A percentile compares a stretch with the other conserved stretches of the same genome.
Evolutionary conservation across 2,113 vertebrate genomes (phyloP).

Genomic region (Psittacula cyanocephala): DNA sequence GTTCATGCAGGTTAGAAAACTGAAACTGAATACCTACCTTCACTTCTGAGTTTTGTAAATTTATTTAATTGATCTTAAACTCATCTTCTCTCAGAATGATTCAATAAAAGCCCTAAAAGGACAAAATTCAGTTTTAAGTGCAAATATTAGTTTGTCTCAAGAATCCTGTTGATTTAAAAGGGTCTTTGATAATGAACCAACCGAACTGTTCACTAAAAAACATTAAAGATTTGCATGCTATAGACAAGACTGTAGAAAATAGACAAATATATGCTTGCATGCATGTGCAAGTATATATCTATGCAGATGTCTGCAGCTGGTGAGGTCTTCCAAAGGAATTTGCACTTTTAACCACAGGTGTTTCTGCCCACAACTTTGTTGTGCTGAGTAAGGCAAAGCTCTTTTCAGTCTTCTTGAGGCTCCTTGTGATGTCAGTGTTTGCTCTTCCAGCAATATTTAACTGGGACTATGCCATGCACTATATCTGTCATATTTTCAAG

Average conservation of each 20-base stretch:
- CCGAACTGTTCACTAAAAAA: neutral
- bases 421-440: rapidly evolving
- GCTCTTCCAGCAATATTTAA: neutral
- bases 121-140: neutral
- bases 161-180: neutral
- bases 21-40: neutral
- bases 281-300: neutral
- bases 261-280: neutral
- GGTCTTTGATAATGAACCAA: neutral
- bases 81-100: neutral
- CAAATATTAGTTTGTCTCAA: neutral
- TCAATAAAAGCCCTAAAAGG: neutral
- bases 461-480: rapidly evolving
- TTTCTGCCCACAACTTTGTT: neutral
- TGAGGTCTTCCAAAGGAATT: neutral
- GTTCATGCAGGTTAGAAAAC: constrained; percentile 13
- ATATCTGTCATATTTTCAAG: neutral
- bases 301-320: rapidly evolving
- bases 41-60: neutral
- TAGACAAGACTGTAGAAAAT: neutral
- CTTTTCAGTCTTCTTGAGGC: neutral
- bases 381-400: neutral
- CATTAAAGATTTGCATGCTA: neutral
- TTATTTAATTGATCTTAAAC: neutral
- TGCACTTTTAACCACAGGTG: neutral